These are phyloP conservation scores for Zenarchopterus dispar DNA, from an alignment of 2,797 vertebrate species.

Conservation along the genomic window DNA sequence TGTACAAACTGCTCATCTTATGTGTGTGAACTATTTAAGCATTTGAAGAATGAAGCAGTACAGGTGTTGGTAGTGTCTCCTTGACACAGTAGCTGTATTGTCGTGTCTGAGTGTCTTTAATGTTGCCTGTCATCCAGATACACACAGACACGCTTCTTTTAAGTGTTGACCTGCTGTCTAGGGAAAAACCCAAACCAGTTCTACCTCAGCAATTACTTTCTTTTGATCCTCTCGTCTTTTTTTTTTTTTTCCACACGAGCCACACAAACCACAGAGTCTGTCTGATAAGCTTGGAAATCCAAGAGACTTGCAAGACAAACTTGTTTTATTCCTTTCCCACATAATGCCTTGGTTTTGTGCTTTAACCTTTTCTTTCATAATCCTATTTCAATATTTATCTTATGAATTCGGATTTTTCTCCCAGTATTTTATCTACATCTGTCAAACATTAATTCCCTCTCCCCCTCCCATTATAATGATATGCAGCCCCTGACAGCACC, in stretches of 20 bases:
- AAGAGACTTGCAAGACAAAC: conserved; percentile 33
- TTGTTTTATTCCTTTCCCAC: conserved; percentile 27
- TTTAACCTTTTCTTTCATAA: conserved; percentile 33
- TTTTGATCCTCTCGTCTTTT: conserved; percentile 11
- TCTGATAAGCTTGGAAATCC: conserved; percentile 48
- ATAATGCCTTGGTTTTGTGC: conserved; percentile 30
- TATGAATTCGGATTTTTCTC: background rate
- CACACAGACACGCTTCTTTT: conserved; percentile 42
- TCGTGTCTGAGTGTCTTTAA: conserved; percentile 31
- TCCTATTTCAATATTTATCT: conserved; percentile 9
- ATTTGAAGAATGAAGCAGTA: conserved; percentile 71
- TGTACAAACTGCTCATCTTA: background rate
- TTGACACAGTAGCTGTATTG: conserved; percentile 52
- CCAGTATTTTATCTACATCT: conserved; percentile 6
- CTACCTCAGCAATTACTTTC: conserved; percentile 31
- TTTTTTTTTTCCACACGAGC: conserved; percentile 12
- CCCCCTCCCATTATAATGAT: conserved; percentile 5
- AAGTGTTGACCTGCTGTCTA: conserved; percentile 31
- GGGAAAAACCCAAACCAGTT: conserved; percentile 57
- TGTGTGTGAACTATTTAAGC: conserved; percentile 52
- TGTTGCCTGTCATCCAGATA: conserved; percentile 27
- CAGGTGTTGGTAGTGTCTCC: background rate
- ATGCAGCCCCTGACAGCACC: conserved; percentile 19
- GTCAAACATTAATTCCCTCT: conserved; percentile 6
- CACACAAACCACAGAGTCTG: conserved; percentile 44